Conservation (phyloP, 2,113 vertebrate genomes). For the Pardalotus punctatus region DNA sequence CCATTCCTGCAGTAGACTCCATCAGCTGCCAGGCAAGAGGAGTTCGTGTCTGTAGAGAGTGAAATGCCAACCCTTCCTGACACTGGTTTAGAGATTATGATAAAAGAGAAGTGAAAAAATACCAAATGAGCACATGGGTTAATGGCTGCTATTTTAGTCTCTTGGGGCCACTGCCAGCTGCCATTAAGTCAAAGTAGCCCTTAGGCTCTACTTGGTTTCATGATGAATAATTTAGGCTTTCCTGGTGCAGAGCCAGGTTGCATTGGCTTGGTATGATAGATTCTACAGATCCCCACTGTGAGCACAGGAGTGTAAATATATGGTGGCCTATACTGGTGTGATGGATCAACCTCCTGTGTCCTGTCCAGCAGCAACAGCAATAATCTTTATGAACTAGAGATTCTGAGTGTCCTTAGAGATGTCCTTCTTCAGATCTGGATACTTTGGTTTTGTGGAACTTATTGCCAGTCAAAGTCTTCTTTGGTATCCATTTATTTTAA, state of each 20-base stretch:
- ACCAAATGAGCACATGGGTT: constrained; percentile 1
- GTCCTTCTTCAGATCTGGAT: neutral
- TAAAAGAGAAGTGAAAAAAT: constrained; percentile 16
- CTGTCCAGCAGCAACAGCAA: neutral
- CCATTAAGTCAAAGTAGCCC: constrained; percentile 44
- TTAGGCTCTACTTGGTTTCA: constrained; percentile 46
- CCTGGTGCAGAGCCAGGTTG: constrained; percentile 15
- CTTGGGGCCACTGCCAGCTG: constrained; percentile 32
- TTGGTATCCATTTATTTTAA: constrained; percentile 58
- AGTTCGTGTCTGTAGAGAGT: neutral
- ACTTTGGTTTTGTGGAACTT: neutral
- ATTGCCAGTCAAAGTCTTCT: constrained; percentile 26
- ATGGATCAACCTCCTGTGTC: neutral
- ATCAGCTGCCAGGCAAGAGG: neutral
- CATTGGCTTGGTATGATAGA: neutral
- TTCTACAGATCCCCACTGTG: neutral
- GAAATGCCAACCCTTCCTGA: neutral
- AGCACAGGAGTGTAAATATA: neutral
- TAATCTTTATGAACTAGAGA: neutral
- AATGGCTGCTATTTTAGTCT: constrained; percentile 34
- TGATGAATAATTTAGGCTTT: constrained; percentile 48
- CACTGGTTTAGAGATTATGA: neutral
- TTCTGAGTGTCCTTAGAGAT: neutral
- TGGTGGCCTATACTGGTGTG: neutral
- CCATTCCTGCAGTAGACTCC: neutral